phyloP scores from a whole-genome alignment of 2,797 vertebrate species.

The Lemur catta region DNA sequence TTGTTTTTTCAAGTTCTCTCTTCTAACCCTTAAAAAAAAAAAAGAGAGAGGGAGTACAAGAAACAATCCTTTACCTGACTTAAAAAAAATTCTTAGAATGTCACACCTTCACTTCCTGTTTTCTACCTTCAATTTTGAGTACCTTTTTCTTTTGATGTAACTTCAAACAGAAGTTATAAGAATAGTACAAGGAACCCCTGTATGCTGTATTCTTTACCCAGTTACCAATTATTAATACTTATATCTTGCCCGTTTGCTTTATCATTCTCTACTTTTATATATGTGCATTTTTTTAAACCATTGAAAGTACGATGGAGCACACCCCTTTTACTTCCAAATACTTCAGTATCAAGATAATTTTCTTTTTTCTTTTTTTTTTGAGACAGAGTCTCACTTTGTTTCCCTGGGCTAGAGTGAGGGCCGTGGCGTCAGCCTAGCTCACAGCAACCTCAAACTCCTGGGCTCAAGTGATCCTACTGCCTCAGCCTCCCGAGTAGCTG shows the following conservation, averaged over 20 bases:
- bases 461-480: too few species aligned
- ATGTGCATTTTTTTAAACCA: neutral
- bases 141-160: slow-evolving; percentile 29
- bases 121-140: slow-evolving; percentile 25
- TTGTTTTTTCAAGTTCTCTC: slow-evolving; percentile 46
- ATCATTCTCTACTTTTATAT: neutral
- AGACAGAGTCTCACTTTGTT: too few species aligned
- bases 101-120: slow-evolving; percentile 64
- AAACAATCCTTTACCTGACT: slow-evolving; percentile 50
- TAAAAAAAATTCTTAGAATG: slow-evolving; percentile 65
- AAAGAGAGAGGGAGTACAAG: slow-evolving; percentile 42
- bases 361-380: too few species aligned
- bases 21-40: neutral
- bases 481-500: too few species aligned
- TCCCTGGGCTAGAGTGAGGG: too few species aligned
- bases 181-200: neutral
- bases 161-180: slow-evolving; percentile 50
- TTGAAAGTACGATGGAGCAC: neutral
- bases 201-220: neutral
- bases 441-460: too few species aligned
- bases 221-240: neutral
- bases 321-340: neutral
- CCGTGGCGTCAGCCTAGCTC: too few species aligned
- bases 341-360: neutral
- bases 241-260: neutral